Evolutionary conservation across 1,140 invertebrate genomes (phyloP).

Genomic region (Drosophila bipectinata): DNA sequence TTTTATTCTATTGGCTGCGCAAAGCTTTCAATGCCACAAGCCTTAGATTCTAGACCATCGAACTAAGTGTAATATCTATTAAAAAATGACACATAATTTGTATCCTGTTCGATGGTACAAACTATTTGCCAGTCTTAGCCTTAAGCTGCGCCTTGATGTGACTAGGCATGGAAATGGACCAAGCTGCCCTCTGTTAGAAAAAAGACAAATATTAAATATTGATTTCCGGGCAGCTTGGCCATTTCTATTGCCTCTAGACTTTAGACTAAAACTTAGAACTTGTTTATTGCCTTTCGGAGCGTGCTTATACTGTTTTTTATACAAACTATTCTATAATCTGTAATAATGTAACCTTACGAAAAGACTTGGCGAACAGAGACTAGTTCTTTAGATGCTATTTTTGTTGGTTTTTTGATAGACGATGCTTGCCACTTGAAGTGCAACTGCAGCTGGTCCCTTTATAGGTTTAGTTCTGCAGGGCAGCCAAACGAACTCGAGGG

Average conservation of each 20-base stretch:
- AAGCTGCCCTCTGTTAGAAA: background rate
- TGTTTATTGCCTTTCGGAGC: constrained; percentile 7
- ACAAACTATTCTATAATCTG: constrained; percentile 20
- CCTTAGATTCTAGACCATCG: constrained; percentile 48
- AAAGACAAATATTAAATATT: background rate
- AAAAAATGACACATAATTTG: constrained; percentile 26
- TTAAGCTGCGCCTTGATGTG: constrained; percentile 47
- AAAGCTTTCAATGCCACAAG: constrained; percentile 51
- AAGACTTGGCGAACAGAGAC: constrained; percentile 55
- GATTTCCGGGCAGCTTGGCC: background rate
- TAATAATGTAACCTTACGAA: constrained; percentile 52
- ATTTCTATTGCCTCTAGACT: constrained; percentile 3
- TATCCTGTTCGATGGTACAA: constrained; percentile 25
- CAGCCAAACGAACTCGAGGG: constrained; percentile 26
- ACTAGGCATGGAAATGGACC: background rate
- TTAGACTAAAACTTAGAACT: constrained; percentile 27
- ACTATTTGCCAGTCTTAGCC: constrained; percentile 33
- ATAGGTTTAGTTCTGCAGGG: constrained; percentile 20
- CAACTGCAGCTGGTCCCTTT: constrained; percentile 39
- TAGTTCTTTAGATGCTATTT: constrained; percentile 41
- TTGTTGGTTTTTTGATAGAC: constrained; percentile 18
- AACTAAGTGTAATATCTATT: constrained; percentile 2
- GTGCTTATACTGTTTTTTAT: constrained; percentile 35
- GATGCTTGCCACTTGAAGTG: constrained; percentile 43
- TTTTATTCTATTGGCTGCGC: constrained; percentile 57